A percentile compares a stretch with the other conserved stretches of the same genome.
phyloP scores from a whole-genome alignment of 2,113 vertebrate genomes.

The Mesembrinibis cayennensis region DNA sequence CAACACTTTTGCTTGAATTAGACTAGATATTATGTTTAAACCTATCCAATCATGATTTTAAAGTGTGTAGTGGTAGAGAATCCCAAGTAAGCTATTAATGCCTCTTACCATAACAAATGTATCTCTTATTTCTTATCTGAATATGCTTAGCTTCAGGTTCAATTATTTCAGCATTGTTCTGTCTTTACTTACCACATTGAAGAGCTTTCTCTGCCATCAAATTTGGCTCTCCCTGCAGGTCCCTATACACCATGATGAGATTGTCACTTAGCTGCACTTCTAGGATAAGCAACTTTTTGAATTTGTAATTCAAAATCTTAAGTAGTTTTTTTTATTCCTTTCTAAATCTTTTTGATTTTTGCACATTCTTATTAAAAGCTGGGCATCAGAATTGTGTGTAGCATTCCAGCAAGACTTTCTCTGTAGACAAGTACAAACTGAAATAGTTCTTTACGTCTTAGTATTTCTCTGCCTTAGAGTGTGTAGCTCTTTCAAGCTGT shows the following conservation, averaged over 20 bases:
- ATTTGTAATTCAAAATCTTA: neutral
- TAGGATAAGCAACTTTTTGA: neutral
- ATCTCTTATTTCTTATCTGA: neutral
- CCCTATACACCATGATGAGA: fast-evolving
- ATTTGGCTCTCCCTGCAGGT: neutral
- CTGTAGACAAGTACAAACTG: neutral
- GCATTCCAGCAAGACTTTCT: neutral
- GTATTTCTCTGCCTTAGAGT: neutral
- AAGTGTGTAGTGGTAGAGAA: neutral
- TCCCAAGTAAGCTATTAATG: neutral
- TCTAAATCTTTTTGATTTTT: neutral
- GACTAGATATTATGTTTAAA: neutral
- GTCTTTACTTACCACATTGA: neutral
- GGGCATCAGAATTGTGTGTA: neutral
- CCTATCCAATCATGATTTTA: neutral
- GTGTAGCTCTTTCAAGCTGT: neutral
- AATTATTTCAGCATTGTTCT: neutral
- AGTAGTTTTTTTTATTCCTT: neutral
- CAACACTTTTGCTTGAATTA: neutral
- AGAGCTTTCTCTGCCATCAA: neutral
- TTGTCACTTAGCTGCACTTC: neutral
- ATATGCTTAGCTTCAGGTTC: neutral
- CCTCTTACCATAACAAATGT: neutral
- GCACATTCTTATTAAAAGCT: neutral
- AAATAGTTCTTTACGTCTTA: neutral